Evolutionary conservation across 2,888 invertebrate species (phyloP).

Genomic region (Mythimna pallens): DNA sequence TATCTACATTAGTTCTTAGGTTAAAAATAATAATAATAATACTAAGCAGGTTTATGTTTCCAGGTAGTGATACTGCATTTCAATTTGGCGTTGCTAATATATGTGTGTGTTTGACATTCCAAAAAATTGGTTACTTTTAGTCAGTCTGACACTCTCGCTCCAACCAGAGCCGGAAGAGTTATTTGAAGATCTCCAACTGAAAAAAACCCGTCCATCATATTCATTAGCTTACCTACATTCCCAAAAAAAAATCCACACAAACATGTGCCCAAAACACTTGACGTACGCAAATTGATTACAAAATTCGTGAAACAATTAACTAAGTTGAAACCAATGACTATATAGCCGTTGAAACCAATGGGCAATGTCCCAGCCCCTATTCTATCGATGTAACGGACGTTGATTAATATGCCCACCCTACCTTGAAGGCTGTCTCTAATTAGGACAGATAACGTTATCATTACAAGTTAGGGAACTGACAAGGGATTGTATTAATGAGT

Average conservation of each 20-base stretch:
- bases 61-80: too few relatives aligned
- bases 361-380: slow-evolving; percentile 68
- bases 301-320: slow-evolving; percentile 48
- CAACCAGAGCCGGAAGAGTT: too few relatives aligned
- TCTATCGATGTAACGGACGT: slow-evolving; percentile 72
- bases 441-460: slow-evolving; percentile 74
- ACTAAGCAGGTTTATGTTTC: too few relatives aligned
- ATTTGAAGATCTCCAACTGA: too few relatives aligned
- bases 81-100: too few relatives aligned
- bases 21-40: too few relatives aligned
- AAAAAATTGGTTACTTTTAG: too few relatives aligned
- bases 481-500: slow-evolving; percentile 45
- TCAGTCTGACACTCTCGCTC: too few relatives aligned
- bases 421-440: slow-evolving; percentile 72
- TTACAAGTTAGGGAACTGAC: slow-evolving; percentile 42
- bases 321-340: slow-evolving; percentile 40
- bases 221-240: too few relatives aligned
- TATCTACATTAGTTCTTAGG: too few relatives aligned
- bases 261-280: slow-evolving; percentile 27
- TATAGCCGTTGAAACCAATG: slow-evolving; percentile 8
- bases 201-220: too few relatives aligned
- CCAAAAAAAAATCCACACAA: neutral
- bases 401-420: slow-evolving; percentile 80
- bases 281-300: slow-evolving; percentile 39
- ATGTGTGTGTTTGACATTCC: too few relatives aligned